Conservation (phyloP, 2,797 vertebrate species). For the Lophotriccus pileatus region DNA sequence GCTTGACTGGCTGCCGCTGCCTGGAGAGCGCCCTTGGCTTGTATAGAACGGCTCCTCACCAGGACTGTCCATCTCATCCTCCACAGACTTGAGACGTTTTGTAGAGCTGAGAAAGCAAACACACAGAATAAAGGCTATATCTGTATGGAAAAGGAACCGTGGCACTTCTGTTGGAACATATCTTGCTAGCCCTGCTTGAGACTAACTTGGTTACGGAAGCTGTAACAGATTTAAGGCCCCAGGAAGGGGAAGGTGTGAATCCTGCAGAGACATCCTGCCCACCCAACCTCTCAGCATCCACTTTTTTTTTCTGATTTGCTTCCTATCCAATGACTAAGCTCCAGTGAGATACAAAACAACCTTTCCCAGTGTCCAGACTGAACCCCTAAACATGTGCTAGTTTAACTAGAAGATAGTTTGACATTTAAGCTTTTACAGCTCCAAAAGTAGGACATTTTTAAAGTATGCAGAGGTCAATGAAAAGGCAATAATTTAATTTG, state of each 20-base stretch:
- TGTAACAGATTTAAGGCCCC: background rate
- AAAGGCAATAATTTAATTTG: background rate
- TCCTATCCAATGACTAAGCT: background rate
- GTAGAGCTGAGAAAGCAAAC: constrained; percentile 83
- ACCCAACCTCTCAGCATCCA: background rate
- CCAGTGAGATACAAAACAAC: background rate
- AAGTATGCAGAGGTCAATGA: background rate
- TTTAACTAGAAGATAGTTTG: background rate
- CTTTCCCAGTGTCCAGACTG: background rate
- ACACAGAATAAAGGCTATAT: background rate
- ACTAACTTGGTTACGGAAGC: background rate
- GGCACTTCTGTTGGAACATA: fast-evolving
- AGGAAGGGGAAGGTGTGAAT: background rate
- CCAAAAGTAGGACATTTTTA: background rate
- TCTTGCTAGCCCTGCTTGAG: background rate
- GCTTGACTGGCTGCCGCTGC: constrained; percentile 92
- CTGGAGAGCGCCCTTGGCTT: constrained; percentile 91
- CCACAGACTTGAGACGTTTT: constrained; percentile 98
- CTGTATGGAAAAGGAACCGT: background rate
- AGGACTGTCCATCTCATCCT: constrained; percentile 98
- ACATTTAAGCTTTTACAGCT: background rate
- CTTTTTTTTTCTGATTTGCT: background rate
- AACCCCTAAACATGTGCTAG: background rate
- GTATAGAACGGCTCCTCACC: constrained; percentile 95
- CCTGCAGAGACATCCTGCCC: background rate